Base-by-base conservation (phyloP, 1,140 invertebrate genomes). In the Heliothis virescens region DNA sequence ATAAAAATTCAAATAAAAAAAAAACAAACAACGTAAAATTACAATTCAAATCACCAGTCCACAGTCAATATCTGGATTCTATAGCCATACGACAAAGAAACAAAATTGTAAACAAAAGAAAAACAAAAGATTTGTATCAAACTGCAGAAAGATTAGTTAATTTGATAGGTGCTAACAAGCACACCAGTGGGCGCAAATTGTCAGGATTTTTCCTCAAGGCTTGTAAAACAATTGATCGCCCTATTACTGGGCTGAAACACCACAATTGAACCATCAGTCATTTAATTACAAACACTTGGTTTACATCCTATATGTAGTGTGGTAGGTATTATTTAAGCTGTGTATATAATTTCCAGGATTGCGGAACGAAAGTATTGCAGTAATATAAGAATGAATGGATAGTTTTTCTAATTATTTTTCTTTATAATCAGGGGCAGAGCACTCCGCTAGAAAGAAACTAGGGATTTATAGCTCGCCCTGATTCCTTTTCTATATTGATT, bases 271-370 rank as follows among this genome's bases (percentile, higher is more conserved):
- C 72, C 13, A 62, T 74, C 41, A 60, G 55, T 74, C 41, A 74
- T 3, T 48, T 50, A 34, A 74, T 60, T 57, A 74, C 4, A 55
- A 34, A 59, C 72, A 60, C 72, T 74, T 47, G 16, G 29, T 74
- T 57, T 41, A 48, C n/a, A n/a, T 47, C 5, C 57, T 18, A 26
- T 60, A 18, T 11, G 29, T 72, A 72, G 69, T 72, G 3, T 47
- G 62, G 34, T 71, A 34, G 15, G 69, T 72, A 72, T 55, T 72
- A 57, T 57, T 72, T 72, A 72, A 26, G 52, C 16, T 67, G 15
- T 72, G 52, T 72, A 53, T 62, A 65, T 65, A 26, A 65, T 72
- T 72, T 72, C 41, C 52, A 41, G 69, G 69, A 41, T 72, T n/a
- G 16, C 15, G 52, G 52, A 13, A 57, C 69, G 29, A 55, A 41